A percentile compares a stretch with the other conserved stretches of the same genome.
Conservation (phyloP, 2,888 invertebrate genomes). For the Dasypolia templi region DNA sequence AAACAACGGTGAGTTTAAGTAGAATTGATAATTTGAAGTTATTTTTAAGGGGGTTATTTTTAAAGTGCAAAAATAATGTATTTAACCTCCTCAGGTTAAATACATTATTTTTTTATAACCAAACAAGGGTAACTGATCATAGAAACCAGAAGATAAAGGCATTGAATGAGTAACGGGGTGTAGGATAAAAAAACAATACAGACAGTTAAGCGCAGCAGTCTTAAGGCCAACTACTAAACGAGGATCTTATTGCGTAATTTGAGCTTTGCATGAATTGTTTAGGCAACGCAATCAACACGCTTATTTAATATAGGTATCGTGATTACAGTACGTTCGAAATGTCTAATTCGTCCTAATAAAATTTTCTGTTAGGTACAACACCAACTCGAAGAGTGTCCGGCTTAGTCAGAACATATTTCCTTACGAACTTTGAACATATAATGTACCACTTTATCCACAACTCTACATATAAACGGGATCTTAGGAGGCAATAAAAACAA, state of each 20-base stretch:
- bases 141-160: background rate
- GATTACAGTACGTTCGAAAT: background rate
- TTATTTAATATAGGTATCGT: too few species aligned
- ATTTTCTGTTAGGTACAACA: background rate
- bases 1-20: slow-evolving; percentile 39
- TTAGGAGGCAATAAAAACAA: slow-evolving; percentile 82
- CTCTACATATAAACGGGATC: slow-evolving; percentile 48
- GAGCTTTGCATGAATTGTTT: background rate
- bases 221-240: background rate
- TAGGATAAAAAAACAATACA: background rate
- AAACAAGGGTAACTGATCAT: background rate
- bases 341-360: too few species aligned
- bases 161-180: too few species aligned
- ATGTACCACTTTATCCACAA: slow-evolving; percentile 39
- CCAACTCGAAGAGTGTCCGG: background rate
- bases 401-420: background rate
- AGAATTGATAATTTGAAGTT: slow-evolving; percentile 31
- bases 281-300: background rate
- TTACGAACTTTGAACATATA: slow-evolving; percentile 12
- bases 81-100: background rate
- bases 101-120: too few species aligned
- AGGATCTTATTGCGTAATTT: background rate
- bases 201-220: background rate
- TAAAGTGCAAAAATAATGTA: background rate
- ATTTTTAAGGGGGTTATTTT: slow-evolving; percentile 23